A percentile compares a stretch with the other conserved stretches of the same genome.
phyloP scores from a whole-genome alignment of 2,888 invertebrate genomes.

The Cephus sareptanus region DNA sequence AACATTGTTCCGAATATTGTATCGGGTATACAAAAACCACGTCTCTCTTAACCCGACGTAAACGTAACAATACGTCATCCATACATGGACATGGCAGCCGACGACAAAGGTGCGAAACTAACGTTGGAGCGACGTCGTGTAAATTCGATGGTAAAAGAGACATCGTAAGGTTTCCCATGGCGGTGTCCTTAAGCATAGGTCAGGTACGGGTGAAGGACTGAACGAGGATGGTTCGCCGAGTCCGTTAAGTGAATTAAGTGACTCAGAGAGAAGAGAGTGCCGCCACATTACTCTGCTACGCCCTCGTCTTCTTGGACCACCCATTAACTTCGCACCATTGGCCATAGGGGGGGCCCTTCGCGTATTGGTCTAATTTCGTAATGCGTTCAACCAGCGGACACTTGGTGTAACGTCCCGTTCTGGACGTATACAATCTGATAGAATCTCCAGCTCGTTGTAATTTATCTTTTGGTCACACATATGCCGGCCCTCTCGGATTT shows the following conservation, averaged over 20 bases:
- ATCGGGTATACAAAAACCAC: not conserved
- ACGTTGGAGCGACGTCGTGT: not conserved
- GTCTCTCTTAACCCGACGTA: not conserved
- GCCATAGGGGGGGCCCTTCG: slow-evolving; percentile 13
- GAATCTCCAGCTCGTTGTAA: slow-evolving; percentile 28
- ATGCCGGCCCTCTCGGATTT: slow-evolving; percentile 15
- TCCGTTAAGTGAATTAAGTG: slow-evolving; percentile 42
- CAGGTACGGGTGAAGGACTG: not conserved
- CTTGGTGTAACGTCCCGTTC: slow-evolving; percentile 13
- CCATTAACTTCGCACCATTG: slow-evolving; percentile 32
- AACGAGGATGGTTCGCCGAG: not conserved
- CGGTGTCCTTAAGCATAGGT: not conserved
- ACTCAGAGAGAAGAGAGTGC: slow-evolving; percentile 23
- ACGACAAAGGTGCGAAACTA: not conserved
- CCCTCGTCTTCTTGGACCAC: slow-evolving; percentile 17
- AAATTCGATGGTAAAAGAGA: not conserved
- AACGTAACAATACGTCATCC: not conserved
- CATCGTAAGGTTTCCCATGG: not conserved
- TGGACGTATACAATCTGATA: slow-evolving; percentile 19
- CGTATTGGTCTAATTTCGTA: slow-evolving; percentile 42
- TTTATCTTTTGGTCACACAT: slow-evolving; percentile 27
- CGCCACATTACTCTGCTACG: slow-evolving; percentile 23
- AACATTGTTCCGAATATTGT: not conserved
- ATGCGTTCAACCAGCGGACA: slow-evolving; percentile 31
- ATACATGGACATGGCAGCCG: not conserved